phyloP scores from a whole-genome alignment of 2,797 vertebrate genomes.

The Momotus momota region DNA sequence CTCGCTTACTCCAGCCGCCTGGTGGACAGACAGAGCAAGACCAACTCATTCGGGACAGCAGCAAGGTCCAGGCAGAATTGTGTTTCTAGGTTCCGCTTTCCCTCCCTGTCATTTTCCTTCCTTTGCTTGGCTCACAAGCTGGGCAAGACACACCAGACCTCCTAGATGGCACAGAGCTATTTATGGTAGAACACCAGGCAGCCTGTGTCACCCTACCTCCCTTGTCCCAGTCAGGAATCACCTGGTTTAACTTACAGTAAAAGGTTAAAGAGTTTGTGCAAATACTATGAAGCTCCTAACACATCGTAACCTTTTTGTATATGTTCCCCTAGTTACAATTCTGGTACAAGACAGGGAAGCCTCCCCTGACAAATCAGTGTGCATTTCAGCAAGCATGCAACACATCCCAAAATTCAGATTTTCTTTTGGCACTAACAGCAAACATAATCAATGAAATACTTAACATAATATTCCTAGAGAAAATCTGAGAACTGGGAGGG shows the following conservation, averaged over 20 bases:
- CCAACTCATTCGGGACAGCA: not conserved
- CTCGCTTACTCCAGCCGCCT: not conserved
- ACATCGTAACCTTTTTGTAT: not conserved
- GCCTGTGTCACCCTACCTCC: accelerated
- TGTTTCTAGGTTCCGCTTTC: not conserved
- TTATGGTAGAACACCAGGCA: not conserved
- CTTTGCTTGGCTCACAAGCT: not conserved
- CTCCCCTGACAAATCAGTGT: not conserved
- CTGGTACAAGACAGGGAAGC: not conserved
- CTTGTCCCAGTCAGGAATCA: not conserved
- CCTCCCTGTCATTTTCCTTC: not conserved
- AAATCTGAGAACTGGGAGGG: not conserved
- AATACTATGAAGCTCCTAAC: not conserved
- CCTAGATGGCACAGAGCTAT: not conserved
- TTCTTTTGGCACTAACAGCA: not conserved
- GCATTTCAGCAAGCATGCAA: not conserved
- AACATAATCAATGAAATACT: not conserved
- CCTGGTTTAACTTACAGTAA: not conserved
- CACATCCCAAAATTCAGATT: not conserved
- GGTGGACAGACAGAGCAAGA: not conserved
- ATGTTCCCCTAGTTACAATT: not conserved
- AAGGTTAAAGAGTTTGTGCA: not conserved
- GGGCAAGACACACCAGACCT: not conserved
- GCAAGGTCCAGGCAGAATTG: not conserved
- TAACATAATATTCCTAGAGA: not conserved